These are phyloP conservation scores for Phrynocephalus versicolor DNA, from an alignment of 2,113 vertebrate species.

Conservation along the genomic window DNA sequence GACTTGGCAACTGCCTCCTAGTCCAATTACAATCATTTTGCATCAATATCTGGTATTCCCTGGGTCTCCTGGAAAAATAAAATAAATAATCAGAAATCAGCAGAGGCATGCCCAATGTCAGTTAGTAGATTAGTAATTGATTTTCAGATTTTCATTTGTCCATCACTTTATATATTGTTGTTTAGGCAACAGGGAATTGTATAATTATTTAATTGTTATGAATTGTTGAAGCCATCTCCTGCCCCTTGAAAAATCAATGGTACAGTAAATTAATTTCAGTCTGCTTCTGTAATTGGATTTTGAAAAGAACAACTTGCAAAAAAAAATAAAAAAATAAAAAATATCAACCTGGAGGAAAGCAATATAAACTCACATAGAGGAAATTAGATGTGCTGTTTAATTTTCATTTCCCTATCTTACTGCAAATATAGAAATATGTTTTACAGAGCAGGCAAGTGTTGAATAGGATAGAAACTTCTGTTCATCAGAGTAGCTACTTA, in stretches of 20 bases:
- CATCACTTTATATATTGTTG: neutral
- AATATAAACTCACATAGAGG: constrained; percentile 20
- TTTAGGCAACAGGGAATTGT: constrained; percentile 34
- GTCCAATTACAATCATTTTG: neutral
- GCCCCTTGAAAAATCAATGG: constrained; percentile 62
- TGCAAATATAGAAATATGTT: constrained; percentile 22
- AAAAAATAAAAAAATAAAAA: constrained; percentile 36
- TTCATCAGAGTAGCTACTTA: no score
- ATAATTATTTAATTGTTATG: constrained; percentile 30
- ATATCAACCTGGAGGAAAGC: constrained; percentile 43
- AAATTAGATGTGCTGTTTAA: constrained; percentile 12
- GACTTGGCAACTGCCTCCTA: neutral
- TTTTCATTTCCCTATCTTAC: constrained; percentile 37
- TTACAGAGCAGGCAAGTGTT: neutral
- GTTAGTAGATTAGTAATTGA: neutral
- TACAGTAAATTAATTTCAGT: constrained; percentile 68
- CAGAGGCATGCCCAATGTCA: neutral
- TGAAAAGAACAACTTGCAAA: constrained; percentile 44
- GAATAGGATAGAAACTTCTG: no score
- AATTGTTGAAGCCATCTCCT: constrained; percentile 51
- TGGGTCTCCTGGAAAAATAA: neutral
- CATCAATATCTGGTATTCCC: neutral
- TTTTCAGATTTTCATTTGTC: constrained; percentile 11
- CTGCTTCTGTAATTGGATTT: constrained; percentile 57
- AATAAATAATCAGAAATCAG: neutral